Base-by-base conservation (phyloP, 2,888 invertebrate genomes). In the Rugalucina vietnamica region DNA sequence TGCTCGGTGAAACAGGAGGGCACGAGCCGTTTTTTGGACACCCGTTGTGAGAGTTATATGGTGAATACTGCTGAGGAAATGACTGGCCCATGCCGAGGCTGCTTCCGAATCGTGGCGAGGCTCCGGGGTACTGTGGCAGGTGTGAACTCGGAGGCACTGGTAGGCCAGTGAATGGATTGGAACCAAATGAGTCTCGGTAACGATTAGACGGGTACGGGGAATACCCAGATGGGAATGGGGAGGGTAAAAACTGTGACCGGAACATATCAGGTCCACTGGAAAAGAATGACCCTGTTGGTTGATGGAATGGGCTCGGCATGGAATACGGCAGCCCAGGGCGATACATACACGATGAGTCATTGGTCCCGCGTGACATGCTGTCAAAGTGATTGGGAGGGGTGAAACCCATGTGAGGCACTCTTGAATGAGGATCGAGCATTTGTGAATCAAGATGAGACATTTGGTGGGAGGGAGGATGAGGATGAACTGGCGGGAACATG, bases 1-100 rank as follows among this genome's bases (percentile, higher is more conserved):
- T 89, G 89, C 86, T 90, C 87, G 84, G 89, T 87, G 89, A 90
- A 89, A 86, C 90, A 90, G 90, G 90, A 90, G 90, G 90, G 89
- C 89, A 87, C 73, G 85, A 90, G 81, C 89, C 90, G 90, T 90
- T 90, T 90, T 90, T 90, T 90, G 90, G 89, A 90, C 89, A 90
- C 90, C 88, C 88, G 88, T 85, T 83, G 79, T 90, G 90, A 84
- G 85, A 86, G 81, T 86, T 88, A 72, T 84, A 86, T 5, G 80
- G 80, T 76, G 84, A 81, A 82, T 88, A 88, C 84, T 88, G 88
- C 65, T 88, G 84, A 70, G 88, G 79, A 76, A 88, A 86, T 70
- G 86, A 72, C 79, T 85, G 84, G 60, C 84, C 84, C 84, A 86
- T 84, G 5, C 82, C 81, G 50, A 83, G 81, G 32, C 88, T 82